These are phyloP conservation scores for Cosmia trapezina DNA, from an alignment of 2,888 invertebrate species.

Conservation along the genomic window DNA sequence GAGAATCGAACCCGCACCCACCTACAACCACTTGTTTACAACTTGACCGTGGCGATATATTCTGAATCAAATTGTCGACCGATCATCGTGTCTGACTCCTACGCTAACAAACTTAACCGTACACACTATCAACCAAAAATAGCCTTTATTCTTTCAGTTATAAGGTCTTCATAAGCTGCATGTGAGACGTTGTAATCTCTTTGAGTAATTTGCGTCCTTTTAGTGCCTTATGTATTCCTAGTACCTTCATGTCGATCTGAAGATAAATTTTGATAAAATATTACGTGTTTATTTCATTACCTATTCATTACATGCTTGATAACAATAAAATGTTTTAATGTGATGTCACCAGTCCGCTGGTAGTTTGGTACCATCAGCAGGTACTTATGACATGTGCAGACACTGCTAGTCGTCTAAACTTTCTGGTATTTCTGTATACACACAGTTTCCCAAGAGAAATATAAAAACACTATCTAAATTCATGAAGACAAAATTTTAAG, in stretches of 20 bases:
- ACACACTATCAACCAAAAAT: slow-evolving; percentile 55
- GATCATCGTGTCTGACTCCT: slow-evolving; percentile 86
- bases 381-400: too few species aligned
- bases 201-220: slow-evolving; percentile 83
- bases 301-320: slow-evolving; percentile 35
- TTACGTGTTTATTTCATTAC: slow-evolving; percentile 60
- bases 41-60: slow-evolving; percentile 82
- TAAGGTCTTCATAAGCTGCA: slow-evolving; percentile 59
- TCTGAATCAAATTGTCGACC: slow-evolving; percentile 86
- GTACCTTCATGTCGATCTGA: slow-evolving; percentile 72
- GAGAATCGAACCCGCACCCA: slow-evolving; percentile 82
- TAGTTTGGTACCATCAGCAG: background rate
- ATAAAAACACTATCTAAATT: too few species aligned
- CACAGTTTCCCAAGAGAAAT: too few species aligned
- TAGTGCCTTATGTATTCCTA: slow-evolving; percentile 80
- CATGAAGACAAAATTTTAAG: too few species aligned
- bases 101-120: slow-evolving; percentile 73
- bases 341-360: background rate
- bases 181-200: slow-evolving; percentile 49
- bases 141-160: slow-evolving; percentile 48
- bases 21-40: slow-evolving; percentile 85
- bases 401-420: too few species aligned
- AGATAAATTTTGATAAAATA: slow-evolving; percentile 73
- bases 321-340: slow-evolving; percentile 2
- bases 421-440: too few species aligned